These are phyloP conservation scores for Pseudorasbora parva DNA, from an alignment of 2,113 vertebrate species.

Conservation along the genomic window DNA sequence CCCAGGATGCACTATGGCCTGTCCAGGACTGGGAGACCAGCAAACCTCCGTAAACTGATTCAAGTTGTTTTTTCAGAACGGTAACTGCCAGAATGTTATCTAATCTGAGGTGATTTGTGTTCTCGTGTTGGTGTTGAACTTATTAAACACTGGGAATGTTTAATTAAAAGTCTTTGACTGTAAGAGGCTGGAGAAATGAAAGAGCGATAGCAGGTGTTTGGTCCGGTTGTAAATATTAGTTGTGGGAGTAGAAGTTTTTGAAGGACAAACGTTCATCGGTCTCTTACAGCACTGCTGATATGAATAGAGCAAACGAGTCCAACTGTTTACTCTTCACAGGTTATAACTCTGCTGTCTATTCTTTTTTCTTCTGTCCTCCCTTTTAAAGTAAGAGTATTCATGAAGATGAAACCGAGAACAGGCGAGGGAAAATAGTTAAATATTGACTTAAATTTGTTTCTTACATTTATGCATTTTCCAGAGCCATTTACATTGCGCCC, in stretches of 20 bases:
- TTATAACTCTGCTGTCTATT: not conserved
- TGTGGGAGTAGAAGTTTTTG: not conserved
- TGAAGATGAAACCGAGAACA: not conserved
- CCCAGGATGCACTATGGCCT: too few relatives aligned
- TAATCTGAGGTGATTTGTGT: conserved; percentile 67
- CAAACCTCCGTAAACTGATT: not conserved
- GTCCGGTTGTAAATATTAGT: conserved; percentile 16
- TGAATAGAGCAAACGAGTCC: conserved; percentile 5
- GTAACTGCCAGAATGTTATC: conserved; percentile 62
- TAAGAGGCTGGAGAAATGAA: conserved; percentile 45
- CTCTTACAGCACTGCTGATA: conserved; percentile 5
- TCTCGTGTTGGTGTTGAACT: conserved; percentile 54
- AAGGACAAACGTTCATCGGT: conserved; percentile 39
- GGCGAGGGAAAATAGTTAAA: not conserved
- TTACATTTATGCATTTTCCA: not conserved
- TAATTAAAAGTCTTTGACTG: conserved; percentile 61
- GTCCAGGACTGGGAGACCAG: not conserved
- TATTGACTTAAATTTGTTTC: not conserved
- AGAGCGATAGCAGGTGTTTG: conserved; percentile 54
- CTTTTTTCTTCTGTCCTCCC: not conserved
- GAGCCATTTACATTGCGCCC: not conserved
- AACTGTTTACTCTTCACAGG: not conserved
- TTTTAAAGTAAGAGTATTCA: not conserved
- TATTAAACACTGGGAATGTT: conserved; percentile 60
- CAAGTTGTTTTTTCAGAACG: not conserved